A percentile compares a stretch with the other conserved stretches of the same genome.
phyloP scores from a whole-genome alignment of 1,140 invertebrate species.

The Pemphigus obesinymphae region DNA sequence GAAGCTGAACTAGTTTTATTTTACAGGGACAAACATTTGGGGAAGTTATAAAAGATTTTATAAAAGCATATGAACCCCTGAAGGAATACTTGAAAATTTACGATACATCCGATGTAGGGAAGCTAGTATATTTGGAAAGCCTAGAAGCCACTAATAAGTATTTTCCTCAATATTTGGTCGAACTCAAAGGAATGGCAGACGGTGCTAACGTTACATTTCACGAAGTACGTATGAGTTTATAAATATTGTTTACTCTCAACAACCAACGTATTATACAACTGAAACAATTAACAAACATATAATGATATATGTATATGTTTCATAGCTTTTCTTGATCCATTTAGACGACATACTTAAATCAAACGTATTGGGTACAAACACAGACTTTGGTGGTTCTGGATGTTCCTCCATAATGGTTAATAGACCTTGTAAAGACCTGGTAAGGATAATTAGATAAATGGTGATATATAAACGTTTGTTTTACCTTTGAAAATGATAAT shows the following conservation, averaged over 20 bases:
- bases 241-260: no score
- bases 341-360: not conserved
- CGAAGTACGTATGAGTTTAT: conserved; percentile 63
- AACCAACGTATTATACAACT: no score
- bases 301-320: no score
- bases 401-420: not conserved
- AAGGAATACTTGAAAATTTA: conserved; percentile 61
- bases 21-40: not conserved
- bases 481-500: no score
- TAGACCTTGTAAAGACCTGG: not conserved
- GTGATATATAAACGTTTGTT: no score
- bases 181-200: conserved; percentile 77
- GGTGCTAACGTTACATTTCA: conserved; percentile 76
- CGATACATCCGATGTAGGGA: conserved; percentile 54
- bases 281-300: no score
- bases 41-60: not conserved
- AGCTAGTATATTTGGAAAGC: conserved; percentile 67
- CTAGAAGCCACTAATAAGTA: conserved; percentile 61
- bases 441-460: no score
- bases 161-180: conserved; percentile 75
- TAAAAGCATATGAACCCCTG: conserved; percentile 55
- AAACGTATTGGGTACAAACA: not conserved
- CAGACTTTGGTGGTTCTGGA: not conserved
- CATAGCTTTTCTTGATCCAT: not conserved
- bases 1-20: not conserved